These are phyloP conservation scores for Elephantulus edwardii DNA, from an alignment of 2,113 vertebrate species.

Conservation along the genomic window DNA sequence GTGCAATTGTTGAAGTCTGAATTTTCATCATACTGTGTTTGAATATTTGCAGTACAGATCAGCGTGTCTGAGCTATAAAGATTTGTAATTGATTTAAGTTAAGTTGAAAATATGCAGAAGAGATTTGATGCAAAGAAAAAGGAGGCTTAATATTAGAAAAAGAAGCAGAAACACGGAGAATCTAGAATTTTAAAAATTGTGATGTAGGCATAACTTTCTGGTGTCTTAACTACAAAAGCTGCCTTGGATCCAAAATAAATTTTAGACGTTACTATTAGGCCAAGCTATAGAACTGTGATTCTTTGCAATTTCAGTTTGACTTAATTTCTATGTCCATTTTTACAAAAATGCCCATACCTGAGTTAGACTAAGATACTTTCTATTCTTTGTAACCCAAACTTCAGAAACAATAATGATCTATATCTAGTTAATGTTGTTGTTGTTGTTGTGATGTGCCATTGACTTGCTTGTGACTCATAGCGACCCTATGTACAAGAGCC, in stretches of 20 bases:
- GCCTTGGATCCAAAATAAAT: not conserved
- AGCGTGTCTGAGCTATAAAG: not conserved
- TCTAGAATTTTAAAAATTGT: not conserved
- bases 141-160: not conserved
- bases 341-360: not conserved
- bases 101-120: not conserved
- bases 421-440: not conserved
- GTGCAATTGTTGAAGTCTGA: slow-evolving; percentile 13
- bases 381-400: not conserved
- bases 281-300: not conserved
- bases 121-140: not conserved
- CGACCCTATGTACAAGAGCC: too few species aligned
- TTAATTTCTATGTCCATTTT: not conserved
- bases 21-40: not conserved
- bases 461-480: too few species aligned
- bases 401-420: not conserved
- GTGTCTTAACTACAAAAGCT: not conserved
- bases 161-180: not conserved
- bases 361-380: not conserved
- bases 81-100: not conserved
- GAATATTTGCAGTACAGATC: not conserved
- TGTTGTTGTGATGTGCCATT: too few species aligned
- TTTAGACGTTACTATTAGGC: not conserved
- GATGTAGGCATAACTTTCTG: not conserved
- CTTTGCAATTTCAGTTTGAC: not conserved